Conservation (phyloP, 2,797 vertebrate species). For the Crocodylus rhombifer region DNA sequence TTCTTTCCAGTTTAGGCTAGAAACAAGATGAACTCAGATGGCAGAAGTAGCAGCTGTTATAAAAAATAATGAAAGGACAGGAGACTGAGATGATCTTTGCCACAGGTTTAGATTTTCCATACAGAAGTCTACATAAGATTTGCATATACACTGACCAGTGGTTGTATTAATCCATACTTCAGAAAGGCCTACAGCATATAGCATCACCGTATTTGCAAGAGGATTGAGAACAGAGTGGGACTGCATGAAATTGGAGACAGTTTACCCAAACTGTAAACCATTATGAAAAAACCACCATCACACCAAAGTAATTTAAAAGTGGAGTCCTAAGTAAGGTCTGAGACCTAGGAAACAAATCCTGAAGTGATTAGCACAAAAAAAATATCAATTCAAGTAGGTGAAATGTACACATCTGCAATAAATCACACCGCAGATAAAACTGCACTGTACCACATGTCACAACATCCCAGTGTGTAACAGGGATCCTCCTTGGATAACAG, state of each 20-base stretch:
- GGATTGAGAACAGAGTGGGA: not conserved
- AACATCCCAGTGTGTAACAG: not conserved
- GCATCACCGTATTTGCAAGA: not conserved
- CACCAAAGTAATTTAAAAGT: not conserved
- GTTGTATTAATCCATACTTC: not conserved
- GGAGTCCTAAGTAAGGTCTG: not conserved
- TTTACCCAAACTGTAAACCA: not conserved
- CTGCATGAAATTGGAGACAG: not conserved
- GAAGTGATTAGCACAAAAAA: not conserved
- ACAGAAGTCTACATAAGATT: not conserved
- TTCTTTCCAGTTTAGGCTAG: not conserved
- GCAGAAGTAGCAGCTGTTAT: not conserved
- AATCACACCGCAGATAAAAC: not conserved
- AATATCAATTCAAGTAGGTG: not conserved
- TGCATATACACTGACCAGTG: too few species aligned
- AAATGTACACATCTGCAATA: not conserved
- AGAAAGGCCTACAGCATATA: not conserved
- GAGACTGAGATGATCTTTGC: not conserved
- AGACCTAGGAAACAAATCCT: not conserved
- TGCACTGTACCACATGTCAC: not conserved
- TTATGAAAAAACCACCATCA: not conserved
- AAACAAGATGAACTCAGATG: not conserved
- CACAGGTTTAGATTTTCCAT: not conserved
- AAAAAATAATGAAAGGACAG: not conserved
- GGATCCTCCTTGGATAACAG: not conserved